Percentiles rank a stretch among this genome's conserved stretches.
These are phyloP conservation scores for Drosophila bipectinata DNA, from an alignment of 1,140 invertebrate species.

Conservation along the genomic window DNA sequence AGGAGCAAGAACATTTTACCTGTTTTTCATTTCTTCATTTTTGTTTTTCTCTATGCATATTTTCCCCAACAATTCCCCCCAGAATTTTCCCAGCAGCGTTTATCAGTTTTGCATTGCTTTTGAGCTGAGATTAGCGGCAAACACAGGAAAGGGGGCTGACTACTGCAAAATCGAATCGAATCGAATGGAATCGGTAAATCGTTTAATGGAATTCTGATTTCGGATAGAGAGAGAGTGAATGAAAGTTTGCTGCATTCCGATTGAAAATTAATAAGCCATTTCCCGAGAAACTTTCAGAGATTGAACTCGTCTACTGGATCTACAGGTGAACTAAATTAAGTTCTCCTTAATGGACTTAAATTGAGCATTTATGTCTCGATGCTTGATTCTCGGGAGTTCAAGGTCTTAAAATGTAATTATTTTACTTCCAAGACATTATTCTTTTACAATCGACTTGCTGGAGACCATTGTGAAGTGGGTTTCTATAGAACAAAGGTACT, in stretches of 20 bases:
- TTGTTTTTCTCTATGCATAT: slow-evolving; percentile 37
- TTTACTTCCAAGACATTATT: slow-evolving; percentile 23
- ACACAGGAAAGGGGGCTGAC: slow-evolving; percentile 8
- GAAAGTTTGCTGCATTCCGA: slow-evolving; percentile 14
- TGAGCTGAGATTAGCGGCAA: slow-evolving; percentile 71
- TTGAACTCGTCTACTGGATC: neutral
- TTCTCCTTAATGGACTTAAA: slow-evolving; percentile 2
- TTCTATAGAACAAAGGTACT: slow-evolving; percentile 29
- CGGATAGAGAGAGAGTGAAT: neutral
- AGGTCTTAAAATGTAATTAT: slow-evolving; percentile 10
- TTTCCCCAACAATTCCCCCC: slow-evolving; percentile 6
- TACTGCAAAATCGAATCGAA: slow-evolving; percentile 43
- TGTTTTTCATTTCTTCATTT: slow-evolving; percentile 33
- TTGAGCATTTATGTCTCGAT: neutral
- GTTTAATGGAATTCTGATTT: slow-evolving; percentile 65
- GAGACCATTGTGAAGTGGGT: slow-evolving; percentile 16
- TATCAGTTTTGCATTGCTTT: slow-evolving; percentile 80
- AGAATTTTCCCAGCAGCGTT: slow-evolving; percentile 38
- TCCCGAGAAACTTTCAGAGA: slow-evolving; percentile 1
- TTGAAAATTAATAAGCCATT: slow-evolving; percentile 66
- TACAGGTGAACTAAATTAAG: slow-evolving; percentile 3
- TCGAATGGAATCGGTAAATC: slow-evolving; percentile 16
- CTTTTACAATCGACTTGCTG: slow-evolving; percentile 13
- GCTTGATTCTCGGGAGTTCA: neutral
- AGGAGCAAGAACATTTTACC: slow-evolving; percentile 32